These are phyloP conservation scores for Plutella xylostella DNA, from an alignment of 2,888 invertebrate genomes.

Conservation along the genomic window DNA sequence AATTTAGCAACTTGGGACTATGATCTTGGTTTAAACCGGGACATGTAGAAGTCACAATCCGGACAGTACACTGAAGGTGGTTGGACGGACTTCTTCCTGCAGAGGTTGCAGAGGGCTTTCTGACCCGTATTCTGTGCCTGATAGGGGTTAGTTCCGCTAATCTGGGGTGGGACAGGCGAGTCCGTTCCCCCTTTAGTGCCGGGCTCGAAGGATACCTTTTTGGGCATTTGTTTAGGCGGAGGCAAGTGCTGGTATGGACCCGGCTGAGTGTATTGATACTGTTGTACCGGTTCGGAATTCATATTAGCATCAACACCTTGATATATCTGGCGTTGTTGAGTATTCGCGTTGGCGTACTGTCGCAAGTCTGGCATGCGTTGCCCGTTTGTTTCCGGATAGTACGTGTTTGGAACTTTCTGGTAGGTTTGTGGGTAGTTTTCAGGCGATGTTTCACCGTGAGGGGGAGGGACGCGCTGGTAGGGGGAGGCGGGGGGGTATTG, in stretches of 20 bases:
- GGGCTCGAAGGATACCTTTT: constrained; percentile 81
- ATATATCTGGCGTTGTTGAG: constrained; percentile 47
- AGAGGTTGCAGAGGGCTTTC: constrained; percentile 84
- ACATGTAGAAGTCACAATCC: constrained; percentile 95
- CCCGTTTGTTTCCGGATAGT: constrained; percentile 36
- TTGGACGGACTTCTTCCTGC: constrained; percentile 84
- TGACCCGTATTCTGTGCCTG: constrained; percentile 25
- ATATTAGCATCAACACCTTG: no score
- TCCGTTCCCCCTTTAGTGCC: constrained; percentile 76
- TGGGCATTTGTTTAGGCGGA: constrained; percentile 72
- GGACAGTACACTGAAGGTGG: constrained; percentile 86
- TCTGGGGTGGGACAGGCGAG: constrained; percentile 53
- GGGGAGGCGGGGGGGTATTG: constrained; percentile 47
- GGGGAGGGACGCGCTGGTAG: constrained; percentile 73
- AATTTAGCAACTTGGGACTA: no score
- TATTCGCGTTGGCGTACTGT: constrained; percentile 35
- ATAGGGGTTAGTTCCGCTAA: constrained; percentile 31
- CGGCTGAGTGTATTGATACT: constrained; percentile 47
- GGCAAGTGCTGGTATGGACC: constrained; percentile 74
- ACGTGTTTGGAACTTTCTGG: constrained; percentile 50
- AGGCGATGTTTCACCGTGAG: constrained; percentile 54
- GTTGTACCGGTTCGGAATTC: constrained; percentile 33
- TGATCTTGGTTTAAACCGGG: constrained; percentile 79
- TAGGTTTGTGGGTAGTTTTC: constrained; percentile 47
- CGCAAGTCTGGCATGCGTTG: constrained; percentile 36